Conservation (phyloP, 2,888 invertebrate genomes). For the Abscondita cerata region DNA sequence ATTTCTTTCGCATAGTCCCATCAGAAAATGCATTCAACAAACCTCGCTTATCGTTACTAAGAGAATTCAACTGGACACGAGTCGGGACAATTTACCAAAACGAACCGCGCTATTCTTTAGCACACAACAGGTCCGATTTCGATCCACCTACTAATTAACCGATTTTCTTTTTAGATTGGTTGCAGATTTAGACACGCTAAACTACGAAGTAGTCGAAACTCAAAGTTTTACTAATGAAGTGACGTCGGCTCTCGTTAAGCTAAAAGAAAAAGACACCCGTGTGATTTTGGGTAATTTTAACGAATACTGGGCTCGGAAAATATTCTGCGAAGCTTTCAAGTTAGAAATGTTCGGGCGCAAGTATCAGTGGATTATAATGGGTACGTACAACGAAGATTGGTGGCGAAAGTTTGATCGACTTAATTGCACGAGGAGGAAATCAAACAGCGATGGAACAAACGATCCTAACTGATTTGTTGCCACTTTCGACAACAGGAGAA, state of each 20-base stretch:
- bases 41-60: slow-evolving; percentile 85
- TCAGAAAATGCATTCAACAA: slow-evolving; percentile 96
- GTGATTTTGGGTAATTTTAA: slow-evolving; percentile 92
- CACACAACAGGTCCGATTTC: slow-evolving; percentile 67
- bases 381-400: slow-evolving; percentile 80
- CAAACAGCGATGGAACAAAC: slow-evolving; percentile 83
- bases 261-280: slow-evolving; percentile 90
- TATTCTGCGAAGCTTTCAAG: slow-evolving; percentile 88
- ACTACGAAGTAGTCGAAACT: slow-evolving; percentile 84
- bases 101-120: slow-evolving; percentile 88
- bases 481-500: slow-evolving; percentile 85
- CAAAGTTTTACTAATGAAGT: slow-evolving; percentile 94
- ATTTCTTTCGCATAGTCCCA: slow-evolving; percentile 96
- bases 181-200: slow-evolving; percentile 82
- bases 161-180: slow-evolving; percentile 68
- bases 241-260: slow-evolving; percentile 75
- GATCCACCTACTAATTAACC: slow-evolving; percentile 36
- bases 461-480: slow-evolving; percentile 86
- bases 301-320: slow-evolving; percentile 88
- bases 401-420: slow-evolving; percentile 69
- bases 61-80: slow-evolving; percentile 95
- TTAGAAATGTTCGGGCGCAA: slow-evolving; percentile 89
- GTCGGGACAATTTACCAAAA: slow-evolving; percentile 98
- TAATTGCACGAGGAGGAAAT: slow-evolving; percentile 77
- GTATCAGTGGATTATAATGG: slow-evolving; percentile 95